These are phyloP conservation scores for Meandrina meandrites DNA, from an alignment of 92 coral and sea anemone species.

Conservation along the genomic window DNA sequence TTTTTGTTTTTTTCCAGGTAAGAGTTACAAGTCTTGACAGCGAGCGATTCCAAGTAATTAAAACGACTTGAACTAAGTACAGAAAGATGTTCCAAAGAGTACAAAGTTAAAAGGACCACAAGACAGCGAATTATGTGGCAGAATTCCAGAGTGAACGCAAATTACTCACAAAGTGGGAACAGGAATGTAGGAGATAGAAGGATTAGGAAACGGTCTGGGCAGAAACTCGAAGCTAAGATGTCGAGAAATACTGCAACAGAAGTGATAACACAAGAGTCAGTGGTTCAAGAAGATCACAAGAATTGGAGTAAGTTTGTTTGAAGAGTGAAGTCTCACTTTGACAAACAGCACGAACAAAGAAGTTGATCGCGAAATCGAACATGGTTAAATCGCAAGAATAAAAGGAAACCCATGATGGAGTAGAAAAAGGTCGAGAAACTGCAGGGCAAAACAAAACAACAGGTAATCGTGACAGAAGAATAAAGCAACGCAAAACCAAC, in stretches of 20 bases:
- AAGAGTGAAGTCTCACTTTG: neutral
- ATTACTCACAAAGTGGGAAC: slow-evolving; percentile 68
- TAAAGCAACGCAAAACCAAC: neutral
- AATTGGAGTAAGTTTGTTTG: neutral
- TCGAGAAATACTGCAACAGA: slow-evolving; percentile 58
- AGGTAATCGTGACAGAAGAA: neutral
- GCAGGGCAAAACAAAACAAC: neutral
- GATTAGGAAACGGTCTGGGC: slow-evolving; percentile 51
- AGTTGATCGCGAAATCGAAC: neutral
- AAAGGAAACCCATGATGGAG: neutral
- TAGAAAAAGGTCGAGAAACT: neutral
- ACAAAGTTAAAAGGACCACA: neutral
- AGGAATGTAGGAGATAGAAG: slow-evolving; percentile 55
- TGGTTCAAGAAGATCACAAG: neutral
- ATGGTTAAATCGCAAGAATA: neutral
- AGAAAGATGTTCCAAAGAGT: neutral
- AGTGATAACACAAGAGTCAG: slow-evolving; percentile 24
- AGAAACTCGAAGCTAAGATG: slow-evolving; percentile 73
- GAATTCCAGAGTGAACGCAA: slow-evolving; percentile 5
- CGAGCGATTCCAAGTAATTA: neutral
- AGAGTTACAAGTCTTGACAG: neutral
- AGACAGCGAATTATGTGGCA: neutral
- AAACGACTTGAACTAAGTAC: neutral
- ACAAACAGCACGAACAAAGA: neutral
- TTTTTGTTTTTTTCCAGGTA: neutral